Percentiles rank a stretch among this genome's conserved stretches.
These are phyloP conservation scores for Spodoptera littoralis DNA, from an alignment of 2,888 invertebrate genomes.

Conservation along the genomic window DNA sequence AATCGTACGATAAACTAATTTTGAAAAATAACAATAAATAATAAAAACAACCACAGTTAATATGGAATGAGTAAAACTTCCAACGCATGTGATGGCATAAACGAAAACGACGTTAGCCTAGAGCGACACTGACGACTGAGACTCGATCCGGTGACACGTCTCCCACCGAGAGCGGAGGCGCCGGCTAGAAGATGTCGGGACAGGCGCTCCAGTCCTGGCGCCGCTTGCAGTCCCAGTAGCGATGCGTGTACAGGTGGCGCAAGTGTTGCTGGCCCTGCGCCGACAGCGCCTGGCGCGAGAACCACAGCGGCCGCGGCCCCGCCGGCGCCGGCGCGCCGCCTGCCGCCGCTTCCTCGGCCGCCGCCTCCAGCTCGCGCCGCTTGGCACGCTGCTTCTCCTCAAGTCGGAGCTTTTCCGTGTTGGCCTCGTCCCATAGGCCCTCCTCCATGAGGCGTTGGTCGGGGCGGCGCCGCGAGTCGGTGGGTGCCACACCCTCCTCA, in stretches of 20 bases:
- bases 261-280: constrained; percentile 87
- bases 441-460: constrained; percentile 99
- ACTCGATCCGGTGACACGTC: constrained; percentile 37
- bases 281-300: constrained; percentile 94
- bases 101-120: constrained; percentile 39
- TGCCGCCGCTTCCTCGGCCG: constrained; percentile 92
- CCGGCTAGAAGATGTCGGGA: constrained; percentile 95
- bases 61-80: constrained; percentile 65
- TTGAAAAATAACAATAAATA: constrained; percentile 59
- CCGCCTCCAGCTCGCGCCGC: constrained; percentile 93
- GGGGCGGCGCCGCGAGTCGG: constrained; percentile 97
- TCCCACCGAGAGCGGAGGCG: constrained; percentile 14
- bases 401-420: constrained; percentile 93
- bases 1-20: constrained; percentile 51
- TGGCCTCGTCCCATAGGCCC: constrained; percentile 97
- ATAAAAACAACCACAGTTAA: constrained; percentile 64
- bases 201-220: constrained; percentile 96
- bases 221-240: constrained; percentile 98
- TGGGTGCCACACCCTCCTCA: constrained; percentile 97
- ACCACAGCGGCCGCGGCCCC: constrained; percentile 96
- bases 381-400: constrained; percentile 98
- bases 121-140: constrained; percentile 38
- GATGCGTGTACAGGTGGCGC: constrained; percentile 94
- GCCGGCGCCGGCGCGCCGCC: constrained; percentile 89
- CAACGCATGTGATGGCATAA: constrained; percentile 50